Evolutionary conservation across 1,140 invertebrate genomes (phyloP).

Genomic region (Araneus ventricosus): DNA sequence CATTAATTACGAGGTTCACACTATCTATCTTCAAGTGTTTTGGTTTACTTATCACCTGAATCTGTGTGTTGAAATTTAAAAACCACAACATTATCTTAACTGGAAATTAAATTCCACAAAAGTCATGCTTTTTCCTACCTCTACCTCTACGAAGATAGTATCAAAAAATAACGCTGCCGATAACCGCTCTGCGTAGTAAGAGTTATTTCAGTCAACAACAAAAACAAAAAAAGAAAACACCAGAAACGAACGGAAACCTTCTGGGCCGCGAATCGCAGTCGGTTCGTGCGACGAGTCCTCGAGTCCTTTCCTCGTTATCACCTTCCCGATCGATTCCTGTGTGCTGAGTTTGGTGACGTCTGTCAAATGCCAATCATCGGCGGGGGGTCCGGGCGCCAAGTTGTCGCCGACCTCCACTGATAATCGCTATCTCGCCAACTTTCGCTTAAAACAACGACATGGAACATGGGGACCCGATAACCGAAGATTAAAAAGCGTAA

Average conservation of each 20-base stretch:
- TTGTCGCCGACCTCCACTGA: slow-evolving; percentile 27
- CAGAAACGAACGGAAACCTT: background rate
- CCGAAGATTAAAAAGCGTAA: background rate
- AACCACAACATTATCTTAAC: background rate
- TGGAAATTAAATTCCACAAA: background rate
- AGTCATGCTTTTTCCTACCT: background rate
- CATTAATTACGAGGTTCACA: background rate
- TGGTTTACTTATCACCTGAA: background rate
- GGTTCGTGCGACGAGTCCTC: background rate
- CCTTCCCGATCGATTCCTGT: background rate
- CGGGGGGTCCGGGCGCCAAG: slow-evolving; percentile 27
- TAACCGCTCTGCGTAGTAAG: background rate
- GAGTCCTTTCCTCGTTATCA: background rate
- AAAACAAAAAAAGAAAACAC: background rate
- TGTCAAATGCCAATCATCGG: slow-evolving; percentile 33
- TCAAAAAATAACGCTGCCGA: background rate
- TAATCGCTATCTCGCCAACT: slow-evolving; percentile 18
- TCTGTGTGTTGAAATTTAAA: background rate
- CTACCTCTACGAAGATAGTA: background rate
- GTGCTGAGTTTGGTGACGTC: background rate
- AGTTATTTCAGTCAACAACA: no score
- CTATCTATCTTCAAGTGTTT: background rate
- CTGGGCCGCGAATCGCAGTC: background rate
- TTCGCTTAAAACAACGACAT: slow-evolving; percentile 36
- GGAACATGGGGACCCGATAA: background rate